phyloP scores from a whole-genome alignment of 2,113 vertebrate species.

The Limnothrissa miodon region DNA sequence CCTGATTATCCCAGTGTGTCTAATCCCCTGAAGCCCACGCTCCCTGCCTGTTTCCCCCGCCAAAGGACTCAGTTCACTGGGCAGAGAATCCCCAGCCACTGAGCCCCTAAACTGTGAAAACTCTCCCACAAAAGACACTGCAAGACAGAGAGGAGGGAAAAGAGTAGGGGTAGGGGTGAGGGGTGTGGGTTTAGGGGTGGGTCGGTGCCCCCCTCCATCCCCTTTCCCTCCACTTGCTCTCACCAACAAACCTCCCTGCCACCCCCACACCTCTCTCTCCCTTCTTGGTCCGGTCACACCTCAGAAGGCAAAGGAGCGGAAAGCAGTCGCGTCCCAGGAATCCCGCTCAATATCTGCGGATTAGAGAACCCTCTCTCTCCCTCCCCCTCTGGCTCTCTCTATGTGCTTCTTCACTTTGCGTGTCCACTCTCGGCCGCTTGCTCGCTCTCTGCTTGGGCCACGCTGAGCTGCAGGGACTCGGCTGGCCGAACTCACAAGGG shows the following conservation, averaged over 20 bases:
- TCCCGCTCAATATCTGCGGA: conserved; percentile 78
- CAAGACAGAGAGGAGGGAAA: conserved; percentile 22
- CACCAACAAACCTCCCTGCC: background rate
- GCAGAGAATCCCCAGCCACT: conserved; percentile 68
- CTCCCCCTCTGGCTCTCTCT: conserved; percentile 56
- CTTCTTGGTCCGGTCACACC: conserved; percentile 68
- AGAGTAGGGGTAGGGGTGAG: conserved; percentile 18
- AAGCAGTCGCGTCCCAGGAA: conserved; percentile 71
- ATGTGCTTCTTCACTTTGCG: conserved; percentile 40
- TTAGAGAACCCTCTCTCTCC: conserved; percentile 61
- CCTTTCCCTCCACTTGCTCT: conserved; percentile 37
- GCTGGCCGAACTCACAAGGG: conserved; percentile 61
- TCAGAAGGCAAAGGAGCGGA: conserved; percentile 73
- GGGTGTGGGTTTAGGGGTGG: conserved; percentile 47
- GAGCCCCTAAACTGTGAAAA: conserved; percentile 78
- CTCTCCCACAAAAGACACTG: conserved; percentile 66
- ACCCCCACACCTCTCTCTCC: conserved; percentile 29
- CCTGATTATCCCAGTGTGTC: conserved; percentile 71
- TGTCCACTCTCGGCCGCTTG: background rate
- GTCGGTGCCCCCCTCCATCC: conserved; percentile 41
- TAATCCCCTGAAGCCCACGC: conserved; percentile 67
- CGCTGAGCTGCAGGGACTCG: conserved; percentile 59
- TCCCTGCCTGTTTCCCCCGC: conserved; percentile 43
- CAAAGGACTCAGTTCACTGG: conserved; percentile 74
- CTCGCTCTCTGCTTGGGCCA: conserved; percentile 50